Percentiles rank a stretch among this genome's conserved stretches.
Conservation (phyloP, 2,888 invertebrate genomes). For the Spodoptera exigua region DNA sequence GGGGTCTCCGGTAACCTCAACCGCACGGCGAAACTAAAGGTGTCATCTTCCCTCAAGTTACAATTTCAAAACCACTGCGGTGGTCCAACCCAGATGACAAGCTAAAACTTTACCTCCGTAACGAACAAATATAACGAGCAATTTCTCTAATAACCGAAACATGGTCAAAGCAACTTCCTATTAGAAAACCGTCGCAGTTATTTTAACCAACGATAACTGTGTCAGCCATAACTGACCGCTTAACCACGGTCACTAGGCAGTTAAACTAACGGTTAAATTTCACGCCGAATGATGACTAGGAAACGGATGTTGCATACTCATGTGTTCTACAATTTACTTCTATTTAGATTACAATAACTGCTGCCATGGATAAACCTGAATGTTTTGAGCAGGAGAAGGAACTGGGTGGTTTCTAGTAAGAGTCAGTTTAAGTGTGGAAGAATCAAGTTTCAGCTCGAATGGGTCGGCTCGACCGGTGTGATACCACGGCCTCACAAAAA, state of each 20-base stretch:
- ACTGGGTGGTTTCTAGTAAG: too few relatives aligned
- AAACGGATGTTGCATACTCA: constrained; percentile 49
- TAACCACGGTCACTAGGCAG: constrained; percentile 40
- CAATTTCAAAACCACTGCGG: constrained; percentile 23
- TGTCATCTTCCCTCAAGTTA: neutral
- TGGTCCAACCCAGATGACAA: constrained; percentile 29
- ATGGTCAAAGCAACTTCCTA: constrained; percentile 48
- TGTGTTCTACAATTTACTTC: too few relatives aligned
- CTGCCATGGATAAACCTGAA: too few relatives aligned
- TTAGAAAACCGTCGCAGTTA: constrained; percentile 29
- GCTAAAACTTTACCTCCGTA: constrained; percentile 32
- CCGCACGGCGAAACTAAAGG: too few relatives aligned
- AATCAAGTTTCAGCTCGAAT: too few relatives aligned
- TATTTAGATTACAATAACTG: too few relatives aligned
- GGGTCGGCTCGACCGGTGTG: too few relatives aligned
- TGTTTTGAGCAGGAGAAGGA: too few relatives aligned
- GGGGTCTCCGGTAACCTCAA: too few relatives aligned
- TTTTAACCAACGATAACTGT: constrained; percentile 47
- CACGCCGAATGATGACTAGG: constrained; percentile 52
- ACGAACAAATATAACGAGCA: constrained; percentile 41
- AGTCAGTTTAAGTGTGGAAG: too few relatives aligned
- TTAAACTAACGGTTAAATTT: constrained; percentile 57
- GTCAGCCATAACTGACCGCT: constrained; percentile 42
- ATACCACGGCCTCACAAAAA: too few relatives aligned
- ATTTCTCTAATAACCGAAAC: constrained; percentile 46